Percentiles rank a stretch among this genome's conserved stretches.
Evolutionary conservation across 1,140 invertebrate genomes (phyloP).

Genomic region (Magallana angulata): DNA sequence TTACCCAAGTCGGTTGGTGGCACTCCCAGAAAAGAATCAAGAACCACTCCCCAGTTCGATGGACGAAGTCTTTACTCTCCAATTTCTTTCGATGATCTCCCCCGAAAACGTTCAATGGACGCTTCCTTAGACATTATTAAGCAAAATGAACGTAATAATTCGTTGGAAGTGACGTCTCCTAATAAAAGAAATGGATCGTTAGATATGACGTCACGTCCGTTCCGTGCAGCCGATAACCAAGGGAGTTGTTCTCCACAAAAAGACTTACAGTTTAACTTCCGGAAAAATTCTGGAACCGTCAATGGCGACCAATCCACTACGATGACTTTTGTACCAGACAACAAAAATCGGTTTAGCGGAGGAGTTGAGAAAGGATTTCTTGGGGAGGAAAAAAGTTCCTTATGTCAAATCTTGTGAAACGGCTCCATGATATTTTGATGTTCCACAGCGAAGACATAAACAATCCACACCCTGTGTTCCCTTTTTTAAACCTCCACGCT

Average conservation of each 20-base stretch:
- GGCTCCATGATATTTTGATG: background rate
- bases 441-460: background rate
- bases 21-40: background rate
- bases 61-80: conserved; percentile 68
- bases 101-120: background rate
- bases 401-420: conserved; percentile 11
- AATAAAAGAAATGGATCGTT: conserved; percentile 7
- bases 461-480: conserved; percentile 9
- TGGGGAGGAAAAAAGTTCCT: conserved; percentile 17
- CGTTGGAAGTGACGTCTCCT: background rate
- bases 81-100: conserved; percentile 71
- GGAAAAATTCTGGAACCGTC: background rate
- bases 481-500: background rate
- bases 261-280: background rate
- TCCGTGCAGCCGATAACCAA: background rate
- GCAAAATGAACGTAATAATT: conserved; percentile 8
- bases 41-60: conserved; percentile 13
- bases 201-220: background rate
- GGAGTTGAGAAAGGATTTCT: background rate
- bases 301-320: background rate
- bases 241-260: background rate
- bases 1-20: background rate
- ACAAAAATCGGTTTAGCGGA: background rate
- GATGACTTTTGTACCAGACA: background rate
- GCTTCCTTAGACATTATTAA: background rate